Evolutionary conservation across 2,797 vertebrate genomes (phyloP).

Genomic region (Crax fasciolata): DNA sequence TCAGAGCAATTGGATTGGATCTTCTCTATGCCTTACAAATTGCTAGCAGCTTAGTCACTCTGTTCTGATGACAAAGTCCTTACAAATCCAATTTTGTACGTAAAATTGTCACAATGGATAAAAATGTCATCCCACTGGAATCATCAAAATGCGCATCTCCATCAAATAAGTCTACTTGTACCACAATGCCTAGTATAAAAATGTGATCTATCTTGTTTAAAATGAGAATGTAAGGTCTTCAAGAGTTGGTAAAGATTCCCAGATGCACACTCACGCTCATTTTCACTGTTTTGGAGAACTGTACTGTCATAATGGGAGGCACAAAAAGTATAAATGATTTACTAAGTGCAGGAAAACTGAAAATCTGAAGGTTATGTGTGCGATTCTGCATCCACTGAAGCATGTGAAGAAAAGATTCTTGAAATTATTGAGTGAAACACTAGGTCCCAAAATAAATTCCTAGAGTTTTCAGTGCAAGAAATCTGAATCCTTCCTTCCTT

Average conservation of each 20-base stretch:
- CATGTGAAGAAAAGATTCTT: neutral
- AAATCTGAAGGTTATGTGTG: neutral
- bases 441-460: neutral
- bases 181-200: neutral
- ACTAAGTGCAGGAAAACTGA: neutral
- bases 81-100: constrained; percentile 12
- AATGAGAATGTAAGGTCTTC: neutral
- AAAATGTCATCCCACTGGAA: constrained; percentile 9
- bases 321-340: neutral
- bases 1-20: neutral
- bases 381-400: neutral
- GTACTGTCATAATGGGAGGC: neutral
- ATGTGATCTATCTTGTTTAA: neutral
- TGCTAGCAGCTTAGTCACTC: constrained; percentile 36
- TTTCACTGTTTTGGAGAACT: neutral
- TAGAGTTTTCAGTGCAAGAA: neutral
- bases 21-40: constrained; percentile 12
- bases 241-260: neutral
- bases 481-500: neutral
- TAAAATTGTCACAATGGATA: constrained; percentile 28
- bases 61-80: constrained; percentile 36
- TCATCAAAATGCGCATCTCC: neutral
- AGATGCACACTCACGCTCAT: neutral
- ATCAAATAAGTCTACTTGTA: neutral
- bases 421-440: neutral